Evolutionary conservation across 2,797 vertebrate species (phyloP).

Genomic region (Peromyscus attwateri): DNA sequence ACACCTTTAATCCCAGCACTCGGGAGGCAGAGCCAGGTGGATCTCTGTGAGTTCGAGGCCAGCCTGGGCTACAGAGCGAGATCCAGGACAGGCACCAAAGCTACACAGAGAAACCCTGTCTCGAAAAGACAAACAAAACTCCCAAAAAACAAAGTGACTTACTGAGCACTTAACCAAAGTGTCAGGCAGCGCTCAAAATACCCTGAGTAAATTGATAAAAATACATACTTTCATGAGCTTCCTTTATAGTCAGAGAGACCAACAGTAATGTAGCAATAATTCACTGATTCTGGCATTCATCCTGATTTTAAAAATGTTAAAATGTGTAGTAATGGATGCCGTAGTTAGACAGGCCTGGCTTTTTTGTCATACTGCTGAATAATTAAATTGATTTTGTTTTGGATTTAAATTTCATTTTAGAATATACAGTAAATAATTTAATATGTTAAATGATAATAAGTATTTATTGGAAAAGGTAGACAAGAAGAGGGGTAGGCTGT

Average conservation of each 20-base stretch:
- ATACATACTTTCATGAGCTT: neutral
- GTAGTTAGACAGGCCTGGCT: neutral
- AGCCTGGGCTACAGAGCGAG: too few species aligned
- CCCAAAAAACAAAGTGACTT: neutral
- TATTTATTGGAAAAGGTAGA: neutral
- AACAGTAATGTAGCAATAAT: neutral
- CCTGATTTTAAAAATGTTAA: slow-evolving; percentile 54
- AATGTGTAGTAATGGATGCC: neutral
- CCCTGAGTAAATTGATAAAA: slow-evolving; percentile 54
- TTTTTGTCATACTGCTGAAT: neutral
- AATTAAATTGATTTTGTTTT: slow-evolving; percentile 19
- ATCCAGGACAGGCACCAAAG: too few species aligned
- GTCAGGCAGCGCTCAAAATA: slow-evolving; percentile 2
- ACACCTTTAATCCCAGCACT: too few species aligned
- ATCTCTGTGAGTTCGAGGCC: too few species aligned
- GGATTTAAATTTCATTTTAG: slow-evolving; percentile 52
- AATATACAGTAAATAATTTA: neutral
- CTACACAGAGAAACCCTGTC: too few species aligned
- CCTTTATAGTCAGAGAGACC: neutral
- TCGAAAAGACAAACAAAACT: too few species aligned
- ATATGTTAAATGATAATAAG: neutral
- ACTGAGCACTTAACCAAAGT: neutral
- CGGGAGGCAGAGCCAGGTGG: too few species aligned
- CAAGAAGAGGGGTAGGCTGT: neutral
- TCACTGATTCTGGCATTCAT: neutral